Conservation (phyloP, 2,888 invertebrate species). For the Watsonalla cultraria region DNA sequence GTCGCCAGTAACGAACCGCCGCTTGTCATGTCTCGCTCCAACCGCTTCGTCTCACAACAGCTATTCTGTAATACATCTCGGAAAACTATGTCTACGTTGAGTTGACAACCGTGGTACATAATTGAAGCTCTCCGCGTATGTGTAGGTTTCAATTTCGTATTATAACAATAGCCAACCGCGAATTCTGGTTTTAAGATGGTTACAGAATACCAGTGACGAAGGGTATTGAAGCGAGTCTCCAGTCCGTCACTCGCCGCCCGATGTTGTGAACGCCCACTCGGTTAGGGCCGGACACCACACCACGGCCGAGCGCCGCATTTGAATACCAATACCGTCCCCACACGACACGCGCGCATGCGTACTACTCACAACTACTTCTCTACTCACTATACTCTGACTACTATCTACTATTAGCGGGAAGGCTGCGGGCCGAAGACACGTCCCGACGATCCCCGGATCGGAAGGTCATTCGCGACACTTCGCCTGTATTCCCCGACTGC, state of each 20-base stretch:
- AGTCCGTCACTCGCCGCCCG: conserved; percentile 6
- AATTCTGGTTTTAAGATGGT: too few species aligned
- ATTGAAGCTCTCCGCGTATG: too few species aligned
- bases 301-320: conserved; percentile 81
- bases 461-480: conserved; percentile 61
- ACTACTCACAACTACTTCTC: conserved; percentile 73
- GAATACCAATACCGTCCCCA: conserved; percentile 84
- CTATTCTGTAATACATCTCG: too few species aligned
- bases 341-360: conserved; percentile 77
- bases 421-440: conserved; percentile 61
- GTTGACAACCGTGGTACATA: too few species aligned
- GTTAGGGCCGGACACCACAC: conserved; percentile 51
- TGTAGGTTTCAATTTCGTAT: too few species aligned
- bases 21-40: neutral
- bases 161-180: too few species aligned
- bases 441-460: conserved; percentile 72
- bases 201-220: neutral
- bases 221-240: conserved; percentile 1
- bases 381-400: conserved; percentile 74
- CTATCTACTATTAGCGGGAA: conserved; percentile 71
- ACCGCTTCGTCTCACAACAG: neutral
- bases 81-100: too few species aligned
- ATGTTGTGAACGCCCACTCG: conserved; percentile 19
- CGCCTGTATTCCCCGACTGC: conserved; percentile 67
- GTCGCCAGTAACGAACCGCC: conserved; percentile 4